Conservation (phyloP, 2,888 invertebrate species). For the Euclidia mi region DNA sequence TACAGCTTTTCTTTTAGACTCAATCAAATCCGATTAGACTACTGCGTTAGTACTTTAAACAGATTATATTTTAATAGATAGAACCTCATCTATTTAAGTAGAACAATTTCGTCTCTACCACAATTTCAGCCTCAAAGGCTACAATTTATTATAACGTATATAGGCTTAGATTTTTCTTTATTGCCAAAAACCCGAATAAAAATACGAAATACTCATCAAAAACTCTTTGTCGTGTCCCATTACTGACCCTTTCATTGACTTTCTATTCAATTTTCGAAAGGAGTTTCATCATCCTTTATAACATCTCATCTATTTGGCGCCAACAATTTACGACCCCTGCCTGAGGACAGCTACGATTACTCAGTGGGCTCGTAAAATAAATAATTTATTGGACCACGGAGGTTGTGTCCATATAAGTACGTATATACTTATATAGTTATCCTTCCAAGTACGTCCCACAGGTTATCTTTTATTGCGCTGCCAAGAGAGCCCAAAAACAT, state of each 20-base stretch:
- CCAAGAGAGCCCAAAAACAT: slow-evolving; percentile 51
- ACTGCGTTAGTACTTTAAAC: too few relatives aligned
- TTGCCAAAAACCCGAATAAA: too few relatives aligned
- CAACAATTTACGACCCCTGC: slow-evolving; percentile 75
- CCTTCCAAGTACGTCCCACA: slow-evolving; percentile 62
- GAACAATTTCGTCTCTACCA: too few relatives aligned
- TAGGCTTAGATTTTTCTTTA: too few relatives aligned
- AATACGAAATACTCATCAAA: too few relatives aligned
- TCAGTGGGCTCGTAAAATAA: slow-evolving; percentile 83
- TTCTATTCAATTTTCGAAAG: slow-evolving; percentile 39
- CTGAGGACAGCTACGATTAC: slow-evolving; percentile 75
- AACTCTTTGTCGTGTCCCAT: slow-evolving; percentile 4
- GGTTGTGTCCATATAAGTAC: slow-evolving; percentile 68
- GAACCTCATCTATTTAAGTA: too few relatives aligned
- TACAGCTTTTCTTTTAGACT: too few relatives aligned
- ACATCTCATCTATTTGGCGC: slow-evolving; percentile 67
- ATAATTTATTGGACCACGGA: slow-evolving; percentile 74
- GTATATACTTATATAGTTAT: too few relatives aligned
- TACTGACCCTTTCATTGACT: slow-evolving; percentile 16
- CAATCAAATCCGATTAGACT: too few relatives aligned
- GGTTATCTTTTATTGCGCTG: slow-evolving; percentile 73
- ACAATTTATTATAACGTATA: too few relatives aligned
- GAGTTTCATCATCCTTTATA: slow-evolving; percentile 65
- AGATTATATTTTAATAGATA: too few relatives aligned
- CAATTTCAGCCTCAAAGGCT: too few relatives aligned